Conservation (phyloP, 1,140 invertebrate genomes). For the Lanistes nyassanus region DNA sequence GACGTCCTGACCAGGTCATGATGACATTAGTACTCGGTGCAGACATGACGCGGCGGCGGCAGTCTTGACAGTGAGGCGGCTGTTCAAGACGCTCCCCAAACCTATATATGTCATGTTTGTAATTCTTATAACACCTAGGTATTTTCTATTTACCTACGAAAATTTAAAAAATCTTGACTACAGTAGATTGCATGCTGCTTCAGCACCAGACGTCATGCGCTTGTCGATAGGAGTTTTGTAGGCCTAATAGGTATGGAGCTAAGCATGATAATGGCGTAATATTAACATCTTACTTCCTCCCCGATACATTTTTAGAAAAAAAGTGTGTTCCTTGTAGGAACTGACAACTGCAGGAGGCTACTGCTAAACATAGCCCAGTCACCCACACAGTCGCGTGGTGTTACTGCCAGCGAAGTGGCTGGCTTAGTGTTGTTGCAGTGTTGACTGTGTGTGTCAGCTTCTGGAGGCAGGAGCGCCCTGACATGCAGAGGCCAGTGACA, state of each 20-base stretch:
- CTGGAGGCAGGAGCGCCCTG: conserved; percentile 1
- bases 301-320: neutral
- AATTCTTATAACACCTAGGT: too few species aligned
- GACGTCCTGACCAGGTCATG: conserved; percentile 14
- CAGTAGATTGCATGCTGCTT: too few species aligned
- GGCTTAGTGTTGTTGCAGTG: conserved; percentile 14
- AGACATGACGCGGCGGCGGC: conserved; percentile 19
- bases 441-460: neutral
- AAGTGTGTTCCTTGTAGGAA: conserved; percentile 13
- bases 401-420: conserved; percentile 24
- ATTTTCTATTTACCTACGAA: too few species aligned
- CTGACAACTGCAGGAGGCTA: conserved; percentile 24
- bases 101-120: too few species aligned
- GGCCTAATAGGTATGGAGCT: conserved; percentile 17
- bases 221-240: too few species aligned
- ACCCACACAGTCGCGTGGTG: conserved; percentile 20
- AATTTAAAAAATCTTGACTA: too few species aligned
- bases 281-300: conserved; percentile 22
- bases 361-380: conserved; percentile 26
- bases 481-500: conserved; percentile 22
- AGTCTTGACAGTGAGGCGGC: neutral
- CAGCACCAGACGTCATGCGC: too few species aligned
- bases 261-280: conserved; percentile 24
- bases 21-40: conserved; percentile 23
- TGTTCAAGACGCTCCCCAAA: too few species aligned